Percentiles rank a stretch among this genome's conserved stretches.
Evolutionary conservation across 2,113 vertebrate genomes (phyloP).

Genomic region (Fregetta grallaria): DNA sequence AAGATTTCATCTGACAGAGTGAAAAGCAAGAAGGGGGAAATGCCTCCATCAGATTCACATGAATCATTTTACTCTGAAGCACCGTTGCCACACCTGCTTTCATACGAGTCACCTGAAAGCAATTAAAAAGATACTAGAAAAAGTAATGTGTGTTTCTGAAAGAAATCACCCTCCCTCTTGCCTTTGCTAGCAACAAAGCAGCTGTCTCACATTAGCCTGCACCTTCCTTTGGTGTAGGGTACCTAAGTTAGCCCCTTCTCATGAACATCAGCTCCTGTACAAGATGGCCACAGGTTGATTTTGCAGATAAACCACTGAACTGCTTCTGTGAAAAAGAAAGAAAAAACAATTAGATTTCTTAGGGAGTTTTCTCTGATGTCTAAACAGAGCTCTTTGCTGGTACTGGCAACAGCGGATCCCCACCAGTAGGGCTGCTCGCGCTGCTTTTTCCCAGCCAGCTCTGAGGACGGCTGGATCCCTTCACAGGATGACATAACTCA

Average conservation of each 20-base stretch:
- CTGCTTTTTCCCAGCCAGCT: neutral
- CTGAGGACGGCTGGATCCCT: neutral
- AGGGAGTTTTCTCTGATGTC: neutral
- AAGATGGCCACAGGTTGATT: neutral
- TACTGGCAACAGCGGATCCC: neutral
- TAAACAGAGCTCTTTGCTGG: neutral
- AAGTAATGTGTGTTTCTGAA: neutral
- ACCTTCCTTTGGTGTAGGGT: neutral
- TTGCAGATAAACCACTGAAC: neutral
- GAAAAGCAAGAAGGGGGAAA: neutral
- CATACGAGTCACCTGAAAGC: neutral
- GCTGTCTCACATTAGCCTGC: rapidly evolving
- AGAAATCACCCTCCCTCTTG: neutral
- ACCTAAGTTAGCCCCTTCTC: neutral
- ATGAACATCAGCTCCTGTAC: neutral
- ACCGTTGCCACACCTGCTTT: neutral
- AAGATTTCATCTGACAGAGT: neutral
- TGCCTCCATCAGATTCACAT: neutral
- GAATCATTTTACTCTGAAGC: neutral
- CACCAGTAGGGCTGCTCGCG: neutral
- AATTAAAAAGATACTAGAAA: neutral
- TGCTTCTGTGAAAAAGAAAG: neutral
- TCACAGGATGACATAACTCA: neutral
- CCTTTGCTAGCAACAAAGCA: neutral
- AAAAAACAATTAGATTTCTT: neutral